phyloP scores from a whole-genome alignment of 2,888 invertebrate species.

The Adela reaumurella region DNA sequence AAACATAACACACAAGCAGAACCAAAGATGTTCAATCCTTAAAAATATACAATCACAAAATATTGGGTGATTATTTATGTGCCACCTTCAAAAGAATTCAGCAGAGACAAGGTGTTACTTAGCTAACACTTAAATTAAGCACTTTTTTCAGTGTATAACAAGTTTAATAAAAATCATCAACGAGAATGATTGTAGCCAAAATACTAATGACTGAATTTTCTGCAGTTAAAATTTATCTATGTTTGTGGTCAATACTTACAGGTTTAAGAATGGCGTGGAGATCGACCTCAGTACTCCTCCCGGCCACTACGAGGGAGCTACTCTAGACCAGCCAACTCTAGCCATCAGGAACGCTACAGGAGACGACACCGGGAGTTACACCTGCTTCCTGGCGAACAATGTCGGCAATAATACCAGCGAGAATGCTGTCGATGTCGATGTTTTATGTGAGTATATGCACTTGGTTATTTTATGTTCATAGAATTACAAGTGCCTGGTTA shows the following conservation, averaged over 20 bases:
- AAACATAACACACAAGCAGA: too few species aligned
- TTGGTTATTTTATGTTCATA: too few species aligned
- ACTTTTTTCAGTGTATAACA: too few species aligned
- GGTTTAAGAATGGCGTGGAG: constrained; percentile 66
- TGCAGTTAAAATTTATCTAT: not conserved
- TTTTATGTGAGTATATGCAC: constrained; percentile 67
- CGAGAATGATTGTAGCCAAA: too few species aligned
- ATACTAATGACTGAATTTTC: not conserved
- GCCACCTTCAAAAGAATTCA: too few species aligned
- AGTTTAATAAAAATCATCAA: too few species aligned
- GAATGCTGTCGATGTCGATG: constrained; percentile 72
- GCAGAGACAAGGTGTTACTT: too few species aligned
- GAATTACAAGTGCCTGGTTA: too few species aligned
- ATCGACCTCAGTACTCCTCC: constrained; percentile 39
- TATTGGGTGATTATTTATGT: too few species aligned
- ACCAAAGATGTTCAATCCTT: too few species aligned
- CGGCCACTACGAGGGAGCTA: constrained; percentile 71
- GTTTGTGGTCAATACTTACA: constrained; percentile 29
- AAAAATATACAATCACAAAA: too few species aligned
- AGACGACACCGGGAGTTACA: constrained; percentile 80
- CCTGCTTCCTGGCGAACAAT: constrained; percentile 75
- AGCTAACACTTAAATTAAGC: too few species aligned
- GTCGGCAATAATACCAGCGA: constrained; percentile 74
- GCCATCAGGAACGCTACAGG: constrained; percentile 73
- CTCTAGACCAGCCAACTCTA: constrained; percentile 69